phyloP scores from a whole-genome alignment of 2,113 vertebrate genomes.

The Strigops habroptila region DNA sequence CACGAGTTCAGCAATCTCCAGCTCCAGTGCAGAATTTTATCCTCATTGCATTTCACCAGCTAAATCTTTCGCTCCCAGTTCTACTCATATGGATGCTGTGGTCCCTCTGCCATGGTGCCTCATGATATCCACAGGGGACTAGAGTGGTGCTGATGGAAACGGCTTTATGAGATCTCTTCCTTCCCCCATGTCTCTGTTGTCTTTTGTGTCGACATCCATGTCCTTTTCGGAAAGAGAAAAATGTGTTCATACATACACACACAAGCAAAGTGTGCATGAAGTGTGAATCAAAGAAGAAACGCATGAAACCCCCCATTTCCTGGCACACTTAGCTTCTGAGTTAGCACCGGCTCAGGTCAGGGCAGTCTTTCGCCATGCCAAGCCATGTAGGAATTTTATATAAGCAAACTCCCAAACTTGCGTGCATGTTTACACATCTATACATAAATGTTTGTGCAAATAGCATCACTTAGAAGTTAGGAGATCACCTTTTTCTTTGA shows the following conservation, averaged over 20 bases:
- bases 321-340: background rate
- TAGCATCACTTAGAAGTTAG: background rate
- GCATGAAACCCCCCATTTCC: background rate
- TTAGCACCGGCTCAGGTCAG: background rate
- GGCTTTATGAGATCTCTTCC: background rate
- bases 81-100: background rate
- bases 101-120: background rate
- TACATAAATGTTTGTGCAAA: background rate
- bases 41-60: background rate
- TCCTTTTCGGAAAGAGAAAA: background rate
- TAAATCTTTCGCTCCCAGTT: background rate
- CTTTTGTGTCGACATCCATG: background rate
- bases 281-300: background rate
- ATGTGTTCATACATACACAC: accelerated
- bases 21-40: background rate
- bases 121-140: background rate
- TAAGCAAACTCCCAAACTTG: background rate
- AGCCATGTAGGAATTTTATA: background rate
- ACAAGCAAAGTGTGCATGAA: background rate
- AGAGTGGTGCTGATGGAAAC: background rate
- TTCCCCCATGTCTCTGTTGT: background rate
- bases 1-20: background rate
- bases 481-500: background rate
- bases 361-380: background rate
- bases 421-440: background rate